Conservation (phyloP, 2,113 vertebrate genomes). For the Aptenodytes patagonicus region DNA sequence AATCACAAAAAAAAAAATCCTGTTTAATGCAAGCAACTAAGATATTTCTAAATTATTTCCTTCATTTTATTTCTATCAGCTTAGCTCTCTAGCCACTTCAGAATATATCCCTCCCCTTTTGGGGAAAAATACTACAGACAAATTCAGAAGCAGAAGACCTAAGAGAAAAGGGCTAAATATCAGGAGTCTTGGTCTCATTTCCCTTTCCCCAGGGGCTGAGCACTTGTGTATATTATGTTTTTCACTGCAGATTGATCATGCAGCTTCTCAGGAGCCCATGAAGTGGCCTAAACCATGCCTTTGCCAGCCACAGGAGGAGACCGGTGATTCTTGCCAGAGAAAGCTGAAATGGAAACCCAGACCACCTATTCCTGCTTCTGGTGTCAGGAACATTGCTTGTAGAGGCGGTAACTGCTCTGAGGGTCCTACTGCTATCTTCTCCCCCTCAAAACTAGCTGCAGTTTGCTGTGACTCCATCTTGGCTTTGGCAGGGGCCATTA, state of each 20-base stretch:
- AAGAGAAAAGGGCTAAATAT: background rate
- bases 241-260: background rate
- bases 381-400: background rate
- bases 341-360: background rate
- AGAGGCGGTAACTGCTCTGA: background rate
- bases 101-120: background rate
- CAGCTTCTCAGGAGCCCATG: background rate
- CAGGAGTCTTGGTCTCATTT: background rate
- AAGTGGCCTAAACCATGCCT: background rate
- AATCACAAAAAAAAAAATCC: background rate
- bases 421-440: background rate
- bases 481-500: rapidly evolving
- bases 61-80: background rate
- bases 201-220: background rate
- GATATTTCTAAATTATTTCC: background rate
- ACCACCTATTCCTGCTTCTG: background rate
- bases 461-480: background rate
- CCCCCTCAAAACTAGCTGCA: background rate
- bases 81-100: background rate
- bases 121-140: background rate
- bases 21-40: background rate
- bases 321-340: background rate
- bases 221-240: background rate
- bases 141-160: background rate
- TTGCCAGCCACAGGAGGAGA: background rate